Evolutionary conservation across 2,113 vertebrate genomes (phyloP).

Genomic region (Puntigrus tetrazona): DNA sequence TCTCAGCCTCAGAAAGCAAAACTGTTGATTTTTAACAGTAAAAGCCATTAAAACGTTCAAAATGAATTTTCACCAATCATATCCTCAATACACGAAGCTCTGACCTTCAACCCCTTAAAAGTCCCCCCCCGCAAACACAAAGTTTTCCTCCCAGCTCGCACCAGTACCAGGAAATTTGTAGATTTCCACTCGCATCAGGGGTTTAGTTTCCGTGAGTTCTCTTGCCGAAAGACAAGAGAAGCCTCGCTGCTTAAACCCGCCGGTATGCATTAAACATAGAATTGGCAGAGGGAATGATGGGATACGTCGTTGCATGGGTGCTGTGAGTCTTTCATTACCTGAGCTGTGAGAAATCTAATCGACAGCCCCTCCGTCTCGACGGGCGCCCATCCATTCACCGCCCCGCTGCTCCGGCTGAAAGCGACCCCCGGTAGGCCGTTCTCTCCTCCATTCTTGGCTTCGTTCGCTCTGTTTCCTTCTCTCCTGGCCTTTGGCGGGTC

Average conservation of each 20-base stretch:
- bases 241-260: constrained; percentile 31
- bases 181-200: constrained; percentile 38
- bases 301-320: not conserved
- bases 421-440: not conserved
- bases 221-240: not conserved
- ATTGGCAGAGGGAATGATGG: constrained; percentile 11
- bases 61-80: not conserved
- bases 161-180: not conserved
- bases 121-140: constrained; percentile 18
- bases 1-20: too few relatives aligned
- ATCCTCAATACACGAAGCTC: not conserved
- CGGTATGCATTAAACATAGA: constrained; percentile 53
- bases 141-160: constrained; percentile 16
- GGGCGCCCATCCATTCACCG: not conserved
- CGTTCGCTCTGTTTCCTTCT: constrained; percentile 14
- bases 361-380: not conserved
- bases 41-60: not conserved
- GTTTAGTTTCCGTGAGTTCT: not conserved
- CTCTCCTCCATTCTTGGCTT: not conserved
- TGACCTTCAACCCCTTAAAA: constrained; percentile 18
- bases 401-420: not conserved
- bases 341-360: constrained; percentile 28
- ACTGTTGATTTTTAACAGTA: not conserved
- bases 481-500: constrained; percentile 16
- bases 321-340: constrained; percentile 36